A percentile compares a stretch with the other conserved stretches of the same genome.
Conservation (phyloP, 92 coral and sea anemone genomes). For the Virgularia gustaviana region DNA sequence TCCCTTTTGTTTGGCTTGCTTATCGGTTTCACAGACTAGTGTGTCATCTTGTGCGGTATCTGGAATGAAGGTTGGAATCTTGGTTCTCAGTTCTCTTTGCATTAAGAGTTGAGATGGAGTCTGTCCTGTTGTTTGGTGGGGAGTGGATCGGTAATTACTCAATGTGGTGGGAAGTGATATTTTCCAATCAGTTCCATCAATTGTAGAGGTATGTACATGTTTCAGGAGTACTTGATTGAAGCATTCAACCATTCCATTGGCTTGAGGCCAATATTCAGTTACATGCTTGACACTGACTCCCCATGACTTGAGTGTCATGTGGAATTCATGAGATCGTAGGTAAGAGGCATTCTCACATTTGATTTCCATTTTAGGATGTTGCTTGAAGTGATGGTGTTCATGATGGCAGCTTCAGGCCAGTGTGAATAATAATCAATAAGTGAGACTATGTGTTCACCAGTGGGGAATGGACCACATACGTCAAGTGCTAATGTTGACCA, state of each 20-base stretch:
- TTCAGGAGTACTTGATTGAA: conserved; percentile 40
- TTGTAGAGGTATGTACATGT: conserved; percentile 36
- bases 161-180: conserved; percentile 22
- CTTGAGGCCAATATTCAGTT: conserved; percentile 53
- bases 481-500: conserved; percentile 47
- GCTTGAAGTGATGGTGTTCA: conserved; percentile 6
- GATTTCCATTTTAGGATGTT: conserved; percentile 42
- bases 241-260: conserved; percentile 43
- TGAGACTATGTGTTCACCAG: conserved; percentile 36
- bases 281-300: conserved; percentile 28
- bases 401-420: conserved; percentile 51
- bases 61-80: conserved; percentile 7
- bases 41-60: background rate
- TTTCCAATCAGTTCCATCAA: conserved; percentile 21
- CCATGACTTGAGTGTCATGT: conserved; percentile 41
- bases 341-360: conserved; percentile 53
- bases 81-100: conserved; percentile 50
- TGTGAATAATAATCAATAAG: conserved; percentile 47
- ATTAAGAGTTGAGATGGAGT: conserved; percentile 38
- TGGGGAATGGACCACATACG: conserved; percentile 59
- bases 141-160: conserved; percentile 43
- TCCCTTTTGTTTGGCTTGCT: background rate
- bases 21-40: background rate
- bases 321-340: conserved; percentile 53
- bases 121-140: conserved; percentile 44